Conservation (phyloP, 2,888 invertebrate genomes). For the Matsumyia berberina region DNA sequence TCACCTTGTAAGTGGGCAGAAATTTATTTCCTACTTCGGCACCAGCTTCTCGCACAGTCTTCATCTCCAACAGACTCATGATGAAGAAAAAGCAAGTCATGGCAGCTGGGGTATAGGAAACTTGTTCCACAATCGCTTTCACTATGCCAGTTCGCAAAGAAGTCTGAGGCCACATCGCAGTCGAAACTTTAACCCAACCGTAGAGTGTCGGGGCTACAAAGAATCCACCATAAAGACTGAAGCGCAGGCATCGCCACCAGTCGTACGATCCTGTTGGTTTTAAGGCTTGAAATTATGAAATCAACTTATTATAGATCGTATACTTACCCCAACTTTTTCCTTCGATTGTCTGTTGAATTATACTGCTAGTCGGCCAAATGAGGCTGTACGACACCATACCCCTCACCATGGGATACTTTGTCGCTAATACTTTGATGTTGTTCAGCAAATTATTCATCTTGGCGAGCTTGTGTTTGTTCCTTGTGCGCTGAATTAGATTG, state of each 20-base stretch:
- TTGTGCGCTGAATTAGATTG: background rate
- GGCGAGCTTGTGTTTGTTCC: slow-evolving; percentile 6
- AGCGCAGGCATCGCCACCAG: slow-evolving; percentile 89
- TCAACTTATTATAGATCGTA: background rate
- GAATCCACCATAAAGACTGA: slow-evolving; percentile 91
- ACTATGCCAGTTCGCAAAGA: slow-evolving; percentile 89
- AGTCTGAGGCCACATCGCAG: slow-evolving; percentile 90
- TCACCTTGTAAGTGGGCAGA: slow-evolving; percentile 88
- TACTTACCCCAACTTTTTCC: slow-evolving; percentile 87
- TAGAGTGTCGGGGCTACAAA: slow-evolving; percentile 93
- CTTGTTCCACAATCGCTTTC: slow-evolving; percentile 91
- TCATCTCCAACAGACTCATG: slow-evolving; percentile 90
- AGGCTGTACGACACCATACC: slow-evolving; percentile 90
- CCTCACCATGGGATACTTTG: slow-evolving; percentile 83
- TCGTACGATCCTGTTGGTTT: slow-evolving; percentile 86
- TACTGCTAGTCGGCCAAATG: slow-evolving; percentile 90
- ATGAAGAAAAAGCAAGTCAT: slow-evolving; percentile 91
- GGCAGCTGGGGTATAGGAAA: slow-evolving; percentile 90
- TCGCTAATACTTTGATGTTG: slow-evolving; percentile 80
- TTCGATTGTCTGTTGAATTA: slow-evolving; percentile 89
- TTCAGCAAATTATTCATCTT: slow-evolving; percentile 77
- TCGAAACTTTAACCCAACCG: slow-evolving; percentile 91
- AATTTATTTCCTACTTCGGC: slow-evolving; percentile 90
- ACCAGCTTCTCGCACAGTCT: slow-evolving; percentile 86
- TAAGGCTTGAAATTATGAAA: background rate